phyloP scores from a whole-genome alignment of 2,888 invertebrate species.

The Ethmia dodecea region DNA sequence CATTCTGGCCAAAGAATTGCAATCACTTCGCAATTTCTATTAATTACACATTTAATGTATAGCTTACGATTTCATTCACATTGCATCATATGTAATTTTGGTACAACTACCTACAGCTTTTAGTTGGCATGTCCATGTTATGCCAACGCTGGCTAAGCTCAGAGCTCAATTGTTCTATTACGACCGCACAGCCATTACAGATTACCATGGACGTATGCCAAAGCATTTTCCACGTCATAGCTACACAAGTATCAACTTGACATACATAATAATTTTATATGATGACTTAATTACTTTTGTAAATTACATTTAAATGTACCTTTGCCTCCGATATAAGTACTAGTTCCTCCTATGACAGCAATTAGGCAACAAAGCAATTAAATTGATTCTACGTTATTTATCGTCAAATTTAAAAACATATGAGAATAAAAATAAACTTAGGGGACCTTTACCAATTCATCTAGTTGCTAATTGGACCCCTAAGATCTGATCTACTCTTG shows the following conservation, averaged over 20 bases:
- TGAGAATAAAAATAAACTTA: slow-evolving; percentile 26
- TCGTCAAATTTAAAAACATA: too few species aligned
- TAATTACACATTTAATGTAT: slow-evolving; percentile 6
- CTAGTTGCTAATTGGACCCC: slow-evolving; percentile 19
- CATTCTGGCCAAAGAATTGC: slow-evolving; percentile 4
- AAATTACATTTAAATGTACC: slow-evolving; percentile 38
- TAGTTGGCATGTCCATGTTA: slow-evolving; percentile 23
- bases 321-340: slow-evolving; percentile 27
- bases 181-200: slow-evolving; percentile 61
- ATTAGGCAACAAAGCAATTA: slow-evolving; percentile 28
- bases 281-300: slow-evolving; percentile 50
- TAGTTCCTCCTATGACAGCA: slow-evolving; percentile 32
- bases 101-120: slow-evolving; percentile 30
- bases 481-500: slow-evolving; percentile 20
- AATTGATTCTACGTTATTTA: slow-evolving; percentile 14
- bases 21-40: slow-evolving; percentile 1
- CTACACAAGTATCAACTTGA: slow-evolving; percentile 27
- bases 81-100: slow-evolving; percentile 21
- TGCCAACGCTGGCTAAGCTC: slow-evolving; percentile 14
- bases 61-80: not conserved
- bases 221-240: slow-evolving; percentile 28
- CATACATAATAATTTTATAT: slow-evolving; percentile 30
- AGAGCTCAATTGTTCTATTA: slow-evolving; percentile 36
- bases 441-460: slow-evolving; percentile 23
- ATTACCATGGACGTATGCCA: slow-evolving; percentile 49